Evolutionary conservation across 1,140 invertebrate species (phyloP), one percentile per base, ranked within the genome.

Genomic region (Schlechtendalia chinensis): DNA sequence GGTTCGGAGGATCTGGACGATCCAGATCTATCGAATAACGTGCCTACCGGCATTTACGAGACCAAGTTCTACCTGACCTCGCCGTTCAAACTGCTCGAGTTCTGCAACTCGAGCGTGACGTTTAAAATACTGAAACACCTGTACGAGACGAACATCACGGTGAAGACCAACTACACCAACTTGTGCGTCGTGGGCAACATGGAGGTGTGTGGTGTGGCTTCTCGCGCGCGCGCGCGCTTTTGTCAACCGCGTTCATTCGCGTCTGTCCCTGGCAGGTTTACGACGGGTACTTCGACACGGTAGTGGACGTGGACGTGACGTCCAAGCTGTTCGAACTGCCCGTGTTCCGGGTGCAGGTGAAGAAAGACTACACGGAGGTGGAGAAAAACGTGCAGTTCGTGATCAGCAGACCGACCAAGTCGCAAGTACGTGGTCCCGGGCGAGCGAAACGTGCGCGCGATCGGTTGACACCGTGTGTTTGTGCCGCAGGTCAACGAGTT

Each of bases 291-390:
- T 84, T 91, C 10, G 89, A 91, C 81, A 87, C 88, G 1, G 86
- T 86, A 0, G 83, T 90, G 16, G 87, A 87, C 45, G 82, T 91
- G 8, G 86, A 89, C 61, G 84, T 92, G 16, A 88, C 88, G 10
- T 90, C 91, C 14, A 86, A 89, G 0, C 85, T 89, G 39, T 85
- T 93, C 24, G 87, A 87, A 22, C 86, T 93, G 50, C 92, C 92
- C 24, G 88, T 86, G 82, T 89, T 90, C 19, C 88, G 88, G 75
- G 86, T 90, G 65, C 85, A 88, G 59, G 88, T 90, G 11, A 91
- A 89, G 81, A 91, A 91, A 83, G 90, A 93, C 83, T 90, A 91
- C 67, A 89, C 89, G 0, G 88, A 89, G 29, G 84, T 86, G 0
- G 89, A 91, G 81, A 91, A 89, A 58, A 84, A 87, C 10, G 79